These are phyloP conservation scores for Saxidomus purpurata DNA, from an alignment of 1,140 invertebrate genomes.

Conservation along the genomic window DNA sequence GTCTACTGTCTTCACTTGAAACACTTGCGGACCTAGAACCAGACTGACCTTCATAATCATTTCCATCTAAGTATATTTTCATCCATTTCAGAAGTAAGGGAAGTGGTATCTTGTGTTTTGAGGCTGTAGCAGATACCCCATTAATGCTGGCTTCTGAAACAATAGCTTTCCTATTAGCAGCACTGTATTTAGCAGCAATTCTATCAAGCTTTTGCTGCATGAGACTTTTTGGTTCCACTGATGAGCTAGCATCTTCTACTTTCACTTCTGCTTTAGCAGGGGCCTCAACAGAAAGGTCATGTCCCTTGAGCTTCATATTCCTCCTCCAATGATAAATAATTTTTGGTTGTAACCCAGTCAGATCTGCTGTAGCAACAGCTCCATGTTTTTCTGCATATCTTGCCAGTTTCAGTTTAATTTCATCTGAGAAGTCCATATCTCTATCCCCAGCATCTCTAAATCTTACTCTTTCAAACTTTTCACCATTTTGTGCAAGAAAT, in stretches of 20 bases:
- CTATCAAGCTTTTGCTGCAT: constrained; percentile 58
- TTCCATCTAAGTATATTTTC: constrained; percentile 31
- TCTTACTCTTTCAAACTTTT: constrained; percentile 54
- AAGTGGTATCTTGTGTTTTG: constrained; percentile 50
- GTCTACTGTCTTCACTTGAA: constrained; percentile 3
- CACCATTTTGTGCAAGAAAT: constrained; percentile 30
- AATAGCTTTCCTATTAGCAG: constrained; percentile 22
- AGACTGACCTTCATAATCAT: neutral
- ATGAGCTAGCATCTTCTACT: neutral
- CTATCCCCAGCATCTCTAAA: constrained; percentile 47
- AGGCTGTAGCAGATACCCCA: constrained; percentile 47
- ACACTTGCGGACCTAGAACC: neutral
- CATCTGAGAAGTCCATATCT: constrained; percentile 53
- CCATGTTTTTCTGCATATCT: constrained; percentile 54
- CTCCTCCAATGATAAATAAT: constrained; percentile 63
- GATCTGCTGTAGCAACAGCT: constrained; percentile 39
- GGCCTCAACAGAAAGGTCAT: constrained; percentile 26
- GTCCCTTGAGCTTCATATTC: constrained; percentile 49
- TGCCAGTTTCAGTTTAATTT: constrained; percentile 55
- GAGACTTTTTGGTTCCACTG: constrained; percentile 55
- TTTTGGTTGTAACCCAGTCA: constrained; percentile 55
- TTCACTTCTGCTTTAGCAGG: neutral
- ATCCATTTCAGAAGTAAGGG: constrained; percentile 60
- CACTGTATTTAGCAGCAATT: constrained; percentile 44
- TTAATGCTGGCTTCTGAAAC: constrained; percentile 44